These are phyloP conservation scores for Dermochelys coriacea DNA, from an alignment of 2,797 vertebrate species.

Conservation along the genomic window DNA sequence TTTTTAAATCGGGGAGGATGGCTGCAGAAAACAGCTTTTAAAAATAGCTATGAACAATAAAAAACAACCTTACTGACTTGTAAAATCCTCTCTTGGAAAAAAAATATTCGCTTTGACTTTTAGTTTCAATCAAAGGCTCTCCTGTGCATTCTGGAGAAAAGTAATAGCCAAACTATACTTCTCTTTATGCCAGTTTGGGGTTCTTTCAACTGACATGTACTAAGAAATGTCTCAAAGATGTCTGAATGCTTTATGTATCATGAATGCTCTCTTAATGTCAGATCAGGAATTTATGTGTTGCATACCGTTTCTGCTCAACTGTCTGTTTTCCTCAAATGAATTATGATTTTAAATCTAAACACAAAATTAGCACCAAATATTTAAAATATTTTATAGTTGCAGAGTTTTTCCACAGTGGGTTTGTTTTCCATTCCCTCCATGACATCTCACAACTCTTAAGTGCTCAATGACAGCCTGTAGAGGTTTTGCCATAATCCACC, in stretches of 20 bases:
- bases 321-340: conserved; percentile 40
- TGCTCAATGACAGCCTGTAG: conserved; percentile 86
- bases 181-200: neutral
- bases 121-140: neutral
- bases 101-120: neutral
- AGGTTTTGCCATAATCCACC: conserved; percentile 86
- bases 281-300: neutral
- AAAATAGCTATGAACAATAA: neutral
- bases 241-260: neutral
- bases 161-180: neutral
- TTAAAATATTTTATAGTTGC: conserved; percentile 64
- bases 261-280: neutral
- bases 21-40: neutral
- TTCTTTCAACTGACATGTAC: conserved; percentile 10
- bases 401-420: conserved; percentile 62
- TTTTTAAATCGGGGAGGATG: neutral
- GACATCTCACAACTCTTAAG: conserved; percentile 84
- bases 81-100: neutral
- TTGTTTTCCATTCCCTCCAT: conserved; percentile 77
- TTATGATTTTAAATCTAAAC: conserved; percentile 61
- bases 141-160: neutral
- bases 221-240: neutral
- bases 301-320: neutral
- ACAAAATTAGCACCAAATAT: conserved; percentile 67
- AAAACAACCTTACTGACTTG: neutral